Evolutionary conservation across 2,888 invertebrate genomes (phyloP).

Genomic region (Dione vanillae): DNA sequence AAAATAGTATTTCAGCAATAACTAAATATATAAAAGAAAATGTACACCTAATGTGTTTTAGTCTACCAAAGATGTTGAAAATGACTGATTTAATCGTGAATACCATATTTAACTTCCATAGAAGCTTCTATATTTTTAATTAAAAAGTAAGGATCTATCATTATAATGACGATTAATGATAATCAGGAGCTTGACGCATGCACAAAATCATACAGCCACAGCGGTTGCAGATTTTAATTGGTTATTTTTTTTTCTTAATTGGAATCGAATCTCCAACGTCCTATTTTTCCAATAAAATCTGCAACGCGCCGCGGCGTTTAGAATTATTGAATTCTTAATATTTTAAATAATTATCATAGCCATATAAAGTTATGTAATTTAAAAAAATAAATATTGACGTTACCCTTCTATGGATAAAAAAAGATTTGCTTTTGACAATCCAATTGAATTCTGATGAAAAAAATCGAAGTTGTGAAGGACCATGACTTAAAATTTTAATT

Average conservation of each 20-base stretch:
- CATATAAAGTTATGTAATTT: constrained; percentile 42
- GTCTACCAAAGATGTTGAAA: constrained; percentile 75
- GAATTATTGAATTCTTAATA: constrained; percentile 37
- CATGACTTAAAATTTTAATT: constrained; percentile 73
- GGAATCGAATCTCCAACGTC: constrained; percentile 15
- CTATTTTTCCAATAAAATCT: constrained; percentile 5
- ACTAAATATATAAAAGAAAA: constrained; percentile 40
- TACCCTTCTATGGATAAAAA: constrained; percentile 37
- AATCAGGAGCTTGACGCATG: constrained; percentile 64
- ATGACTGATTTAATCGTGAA: constrained; percentile 56
- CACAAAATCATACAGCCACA: constrained; percentile 67
- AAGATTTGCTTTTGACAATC: constrained; percentile 42
- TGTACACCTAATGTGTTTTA: constrained; percentile 55
- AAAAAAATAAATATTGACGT: constrained; percentile 33
- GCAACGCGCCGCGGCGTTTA: constrained; percentile 17
- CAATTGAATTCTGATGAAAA: constrained; percentile 58
- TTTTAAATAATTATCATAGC: constrained; percentile 39
- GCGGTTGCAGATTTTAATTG: constrained; percentile 15
- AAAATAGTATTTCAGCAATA: constrained; percentile 50
- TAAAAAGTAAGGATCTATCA: constrained; percentile 44
- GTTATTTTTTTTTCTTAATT: constrained; percentile 13
- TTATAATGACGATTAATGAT: constrained; percentile 54
- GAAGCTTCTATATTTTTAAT: constrained; percentile 44
- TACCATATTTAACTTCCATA: constrained; percentile 44
- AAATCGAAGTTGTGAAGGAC: constrained; percentile 68